phyloP scores from a whole-genome alignment of 2,113 vertebrate genomes.

The Strix uralensis region DNA sequence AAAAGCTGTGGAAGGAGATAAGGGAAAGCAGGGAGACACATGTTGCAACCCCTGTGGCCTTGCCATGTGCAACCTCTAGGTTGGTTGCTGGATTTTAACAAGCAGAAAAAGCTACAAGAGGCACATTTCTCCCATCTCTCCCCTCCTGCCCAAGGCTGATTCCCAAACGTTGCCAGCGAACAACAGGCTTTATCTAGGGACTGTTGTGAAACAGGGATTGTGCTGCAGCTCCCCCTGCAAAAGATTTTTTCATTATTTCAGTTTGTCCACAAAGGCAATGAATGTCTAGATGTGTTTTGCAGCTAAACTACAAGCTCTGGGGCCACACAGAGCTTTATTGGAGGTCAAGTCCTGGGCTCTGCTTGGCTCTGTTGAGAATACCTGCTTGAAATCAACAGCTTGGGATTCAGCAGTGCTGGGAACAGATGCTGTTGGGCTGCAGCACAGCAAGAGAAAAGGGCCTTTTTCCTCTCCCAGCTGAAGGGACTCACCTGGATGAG shows the following conservation, averaged over 20 bases:
- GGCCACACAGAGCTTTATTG: background rate
- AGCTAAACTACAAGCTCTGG: background rate
- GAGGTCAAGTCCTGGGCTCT: background rate
- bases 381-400: background rate
- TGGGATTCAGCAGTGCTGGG: background rate
- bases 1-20: conserved; percentile 14
- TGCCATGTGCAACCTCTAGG: background rate
- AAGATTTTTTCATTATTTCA: background rate
- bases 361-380: background rate
- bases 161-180: background rate
- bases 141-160: background rate
- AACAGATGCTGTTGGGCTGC: background rate
- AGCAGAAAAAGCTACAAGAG: background rate
- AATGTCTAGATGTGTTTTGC: background rate
- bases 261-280: background rate
- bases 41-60: background rate
- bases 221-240: background rate
- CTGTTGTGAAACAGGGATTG: background rate
- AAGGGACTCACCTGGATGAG: conserved; percentile 85
- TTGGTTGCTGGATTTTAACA: background rate
- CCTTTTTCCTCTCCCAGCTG: background rate
- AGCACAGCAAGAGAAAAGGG: background rate
- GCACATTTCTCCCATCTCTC: background rate
- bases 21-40: background rate
- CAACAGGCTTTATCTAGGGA: background rate